Evolutionary conservation across 2,113 vertebrate species (phyloP).

Genomic region (Butorides virescens): DNA sequence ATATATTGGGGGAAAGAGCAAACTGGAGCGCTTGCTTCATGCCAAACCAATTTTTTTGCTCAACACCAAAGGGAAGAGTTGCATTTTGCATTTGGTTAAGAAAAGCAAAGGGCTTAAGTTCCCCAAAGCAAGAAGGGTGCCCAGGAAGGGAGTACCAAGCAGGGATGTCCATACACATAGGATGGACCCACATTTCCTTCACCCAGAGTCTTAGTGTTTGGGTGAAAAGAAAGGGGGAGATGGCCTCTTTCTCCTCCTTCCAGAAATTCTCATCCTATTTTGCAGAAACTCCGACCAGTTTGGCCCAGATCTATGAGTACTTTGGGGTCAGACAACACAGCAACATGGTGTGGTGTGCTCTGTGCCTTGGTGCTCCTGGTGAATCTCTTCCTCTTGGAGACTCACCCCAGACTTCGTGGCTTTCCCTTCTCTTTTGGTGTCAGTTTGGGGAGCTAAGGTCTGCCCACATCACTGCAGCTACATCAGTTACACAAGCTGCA

Average conservation of each 20-base stretch:
- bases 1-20: not conserved
- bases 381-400: not conserved
- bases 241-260: not conserved
- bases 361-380: not conserved
- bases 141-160: not conserved
- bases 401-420: not conserved
- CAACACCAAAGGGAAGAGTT: not conserved
- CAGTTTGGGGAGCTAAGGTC: not conserved
- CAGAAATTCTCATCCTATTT: not conserved
- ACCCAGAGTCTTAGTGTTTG: not conserved
- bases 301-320: not conserved
- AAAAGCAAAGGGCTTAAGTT: not conserved
- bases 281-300: not conserved
- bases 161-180: not conserved
- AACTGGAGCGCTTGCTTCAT: not conserved
- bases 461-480: not conserved
- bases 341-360: not conserved
- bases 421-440: not conserved
- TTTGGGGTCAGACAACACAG: too few relatives aligned
- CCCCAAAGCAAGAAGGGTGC: not conserved
- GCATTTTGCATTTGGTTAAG: not conserved
- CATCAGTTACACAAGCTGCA: not conserved
- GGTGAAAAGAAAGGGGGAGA: not conserved
- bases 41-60: not conserved
- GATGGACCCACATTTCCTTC: not conserved